These are phyloP conservation scores for Drosophila littoralis DNA, from an alignment of 1,140 invertebrate genomes.

Conservation along the genomic window DNA sequence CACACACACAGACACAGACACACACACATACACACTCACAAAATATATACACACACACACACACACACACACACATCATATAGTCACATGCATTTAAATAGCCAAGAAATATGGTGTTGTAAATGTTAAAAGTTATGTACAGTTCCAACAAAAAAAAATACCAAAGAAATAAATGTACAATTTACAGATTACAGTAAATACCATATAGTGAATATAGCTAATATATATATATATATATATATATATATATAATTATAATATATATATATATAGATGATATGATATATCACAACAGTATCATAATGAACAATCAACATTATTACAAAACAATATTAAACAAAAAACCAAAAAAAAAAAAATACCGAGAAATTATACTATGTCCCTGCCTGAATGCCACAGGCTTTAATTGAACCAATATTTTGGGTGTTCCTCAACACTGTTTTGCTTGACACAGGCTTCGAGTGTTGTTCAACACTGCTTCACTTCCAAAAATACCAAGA, in stretches of 20 bases:
- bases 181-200: conserved; percentile 23
- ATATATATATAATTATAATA: conserved; percentile 7
- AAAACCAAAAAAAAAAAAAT: conserved; percentile 2
- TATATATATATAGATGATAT: conserved; percentile 12
- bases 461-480: too few species aligned
- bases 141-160: conserved; percentile 36
- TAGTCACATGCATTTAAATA: conserved; percentile 59
- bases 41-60: conserved; percentile 13
- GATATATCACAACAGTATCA: conserved; percentile 26
- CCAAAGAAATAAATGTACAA: conserved; percentile 51
- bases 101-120: conserved; percentile 60
- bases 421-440: too few species aligned
- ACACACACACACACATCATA: conserved; percentile 18
- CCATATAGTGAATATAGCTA: conserved; percentile 9
- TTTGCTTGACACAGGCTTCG: too few species aligned
- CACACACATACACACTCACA: conserved; percentile 16
- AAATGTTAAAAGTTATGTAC: conserved; percentile 67
- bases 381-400: conserved; percentile 5
- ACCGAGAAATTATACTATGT: conserved; percentile 28
- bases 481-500: too few species aligned
- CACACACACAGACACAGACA: conserved; percentile 16
- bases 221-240: conserved; percentile 1
- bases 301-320: conserved; percentile 27
- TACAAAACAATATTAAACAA: conserved; percentile 10
- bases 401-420: too few species aligned